A percentile compares a stretch with the other conserved stretches of the same genome.
These are phyloP conservation scores for Leucozona laternaria DNA, from an alignment of 2,888 invertebrate species.

Conservation along the genomic window DNA sequence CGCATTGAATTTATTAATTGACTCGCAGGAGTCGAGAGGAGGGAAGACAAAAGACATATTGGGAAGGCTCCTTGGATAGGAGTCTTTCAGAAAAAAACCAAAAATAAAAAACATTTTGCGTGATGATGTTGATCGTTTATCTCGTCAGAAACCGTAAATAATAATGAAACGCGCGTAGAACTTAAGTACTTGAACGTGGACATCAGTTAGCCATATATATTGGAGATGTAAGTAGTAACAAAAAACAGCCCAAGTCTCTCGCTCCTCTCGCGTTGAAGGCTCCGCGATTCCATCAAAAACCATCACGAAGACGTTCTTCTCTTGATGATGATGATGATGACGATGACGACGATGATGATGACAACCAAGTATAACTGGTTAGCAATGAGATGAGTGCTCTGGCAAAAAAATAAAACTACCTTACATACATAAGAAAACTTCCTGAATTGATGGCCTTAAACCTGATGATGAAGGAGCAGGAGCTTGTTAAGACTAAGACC, in stretches of 20 bases:
- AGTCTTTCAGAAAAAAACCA: not conserved
- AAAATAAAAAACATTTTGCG: constrained; percentile 40
- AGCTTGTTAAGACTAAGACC: constrained; percentile 39
- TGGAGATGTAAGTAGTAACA: not conserved
- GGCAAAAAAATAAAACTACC: not conserved
- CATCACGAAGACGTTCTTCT: constrained; percentile 49
- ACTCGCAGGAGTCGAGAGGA: constrained; percentile 28
- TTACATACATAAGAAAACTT: constrained; percentile 38
- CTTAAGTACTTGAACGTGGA: constrained; percentile 66
- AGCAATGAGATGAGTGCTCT: constrained; percentile 11
- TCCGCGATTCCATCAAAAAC: constrained; percentile 61
- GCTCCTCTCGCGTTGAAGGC: not conserved
- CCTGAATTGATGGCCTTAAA: constrained; percentile 62
- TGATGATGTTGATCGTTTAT: constrained; percentile 65
- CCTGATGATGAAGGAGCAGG: constrained; percentile 61
- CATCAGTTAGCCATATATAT: constrained; percentile 46
- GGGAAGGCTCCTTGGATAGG: constrained; percentile 2
- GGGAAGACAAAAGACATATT: constrained; percentile 23
- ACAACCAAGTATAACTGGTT: constrained; percentile 51
- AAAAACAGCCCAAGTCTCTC: constrained; percentile 10
- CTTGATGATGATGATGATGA: constrained; percentile 28
- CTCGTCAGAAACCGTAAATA: constrained; percentile 71
- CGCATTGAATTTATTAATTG: constrained; percentile 73
- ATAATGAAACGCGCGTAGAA: constrained; percentile 70
- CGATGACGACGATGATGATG: constrained; percentile 59